These are phyloP conservation scores for Polydrusus pterygomalis DNA, from an alignment of 2,888 invertebrate genomes.

Conservation along the genomic window DNA sequence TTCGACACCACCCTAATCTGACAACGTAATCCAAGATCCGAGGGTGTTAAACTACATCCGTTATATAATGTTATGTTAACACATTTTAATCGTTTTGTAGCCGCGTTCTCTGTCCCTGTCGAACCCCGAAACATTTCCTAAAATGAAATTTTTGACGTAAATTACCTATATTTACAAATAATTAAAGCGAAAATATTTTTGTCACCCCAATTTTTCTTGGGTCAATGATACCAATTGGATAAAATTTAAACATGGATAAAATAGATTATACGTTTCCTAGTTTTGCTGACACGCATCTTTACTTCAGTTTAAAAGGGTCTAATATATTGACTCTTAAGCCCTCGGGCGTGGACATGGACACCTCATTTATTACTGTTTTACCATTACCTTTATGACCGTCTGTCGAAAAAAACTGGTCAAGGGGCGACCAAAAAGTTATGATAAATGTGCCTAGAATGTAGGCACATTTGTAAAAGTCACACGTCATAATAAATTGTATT, in stretches of 20 bases:
- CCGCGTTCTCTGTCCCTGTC: background rate
- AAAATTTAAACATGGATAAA: too few relatives aligned
- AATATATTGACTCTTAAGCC: background rate
- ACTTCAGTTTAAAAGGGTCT: background rate
- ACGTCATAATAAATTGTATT: conserved; percentile 24
- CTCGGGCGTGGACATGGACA: too few relatives aligned
- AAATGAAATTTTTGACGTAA: background rate
- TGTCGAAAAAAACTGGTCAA: conserved; percentile 1
- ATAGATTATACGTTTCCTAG: too few relatives aligned
- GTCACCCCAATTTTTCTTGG: too few relatives aligned
- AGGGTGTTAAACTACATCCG: conserved; percentile 21
- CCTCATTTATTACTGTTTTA: background rate
- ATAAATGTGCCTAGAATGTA: conserved; percentile 26
- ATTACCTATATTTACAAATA: too few relatives aligned
- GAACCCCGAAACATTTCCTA: background rate
- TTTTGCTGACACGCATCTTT: too few relatives aligned
- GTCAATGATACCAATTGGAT: too few relatives aligned
- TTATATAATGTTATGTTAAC: conserved; percentile 12
- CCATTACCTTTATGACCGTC: conserved; percentile 1
- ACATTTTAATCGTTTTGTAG: conserved; percentile 6
- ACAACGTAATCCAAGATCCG: background rate
- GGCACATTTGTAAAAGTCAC: conserved; percentile 18
- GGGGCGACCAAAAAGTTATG: conserved; percentile 16
- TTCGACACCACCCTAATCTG: background rate
- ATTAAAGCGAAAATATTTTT: too few relatives aligned